A percentile compares a stretch with the other conserved stretches of the same genome.
phyloP scores from a whole-genome alignment of 2,113 vertebrate genomes.

The Probosciger aterrimus region DNA sequence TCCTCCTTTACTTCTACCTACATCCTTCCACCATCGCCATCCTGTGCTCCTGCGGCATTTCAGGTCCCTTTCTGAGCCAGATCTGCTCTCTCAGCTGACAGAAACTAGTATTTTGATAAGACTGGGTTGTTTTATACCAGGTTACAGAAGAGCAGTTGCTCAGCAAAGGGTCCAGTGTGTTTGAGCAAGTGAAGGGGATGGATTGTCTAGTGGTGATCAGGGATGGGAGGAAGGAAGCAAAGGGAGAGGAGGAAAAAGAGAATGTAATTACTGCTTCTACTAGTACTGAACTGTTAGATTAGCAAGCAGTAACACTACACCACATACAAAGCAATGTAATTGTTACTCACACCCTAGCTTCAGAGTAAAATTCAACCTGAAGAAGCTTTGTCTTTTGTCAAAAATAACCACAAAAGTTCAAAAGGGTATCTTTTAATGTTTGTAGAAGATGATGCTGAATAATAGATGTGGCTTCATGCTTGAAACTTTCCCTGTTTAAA shows the following conservation, averaged over 20 bases:
- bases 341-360: neutral
- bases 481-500: conserved; percentile 62
- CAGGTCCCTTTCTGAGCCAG: neutral
- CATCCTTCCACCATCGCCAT: neutral
- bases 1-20: neutral
- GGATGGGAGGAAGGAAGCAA: neutral
- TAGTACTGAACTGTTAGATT: neutral
- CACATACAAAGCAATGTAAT: neutral
- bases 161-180: accelerated
- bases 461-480: conserved; percentile 54
- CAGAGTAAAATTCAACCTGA: conserved; percentile 1
- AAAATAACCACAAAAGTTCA: conserved; percentile 64
- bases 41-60: neutral
- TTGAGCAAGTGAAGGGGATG: neutral
- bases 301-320: neutral
- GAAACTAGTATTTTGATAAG: neutral
- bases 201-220: neutral
- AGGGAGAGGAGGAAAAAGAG: neutral
- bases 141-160: neutral
- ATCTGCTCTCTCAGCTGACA: neutral
- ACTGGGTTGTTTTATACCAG: neutral
- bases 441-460: conserved; percentile 53
- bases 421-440: conserved; percentile 53
- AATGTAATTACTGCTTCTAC: neutral
- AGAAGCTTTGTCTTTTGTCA: conserved; percentile 42